Evolutionary conservation across 2,888 invertebrate genomes (phyloP).

Genomic region (Diachrysia chrysitis): DNA sequence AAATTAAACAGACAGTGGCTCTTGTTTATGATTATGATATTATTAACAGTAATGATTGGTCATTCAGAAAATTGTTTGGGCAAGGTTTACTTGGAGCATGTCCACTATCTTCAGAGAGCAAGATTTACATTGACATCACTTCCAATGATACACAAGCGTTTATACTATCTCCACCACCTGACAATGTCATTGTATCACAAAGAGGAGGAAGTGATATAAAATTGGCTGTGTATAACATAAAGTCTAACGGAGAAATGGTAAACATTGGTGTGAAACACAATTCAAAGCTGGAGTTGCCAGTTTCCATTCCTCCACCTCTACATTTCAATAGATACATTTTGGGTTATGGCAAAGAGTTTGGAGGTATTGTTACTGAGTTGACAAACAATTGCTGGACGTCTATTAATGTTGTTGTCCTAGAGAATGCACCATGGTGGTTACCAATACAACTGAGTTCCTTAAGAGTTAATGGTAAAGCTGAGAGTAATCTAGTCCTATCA

Average conservation of each 20-base stretch:
- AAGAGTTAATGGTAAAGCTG: conserved; percentile 90
- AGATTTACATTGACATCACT: conserved; percentile 94
- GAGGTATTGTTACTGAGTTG: conserved; percentile 95
- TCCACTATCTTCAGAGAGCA: conserved; percentile 93
- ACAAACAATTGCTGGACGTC: conserved; percentile 94
- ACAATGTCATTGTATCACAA: conserved; percentile 88
- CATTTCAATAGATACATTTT: conserved; percentile 94
- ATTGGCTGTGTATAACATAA: conserved; percentile 93
- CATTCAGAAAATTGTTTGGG: conserved; percentile 95
- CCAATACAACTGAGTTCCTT: conserved; percentile 97
- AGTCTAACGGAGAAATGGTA: conserved; percentile 88
- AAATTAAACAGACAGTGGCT: conserved; percentile 95
- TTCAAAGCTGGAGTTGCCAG: conserved; percentile 81
- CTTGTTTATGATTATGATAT: conserved; percentile 95
- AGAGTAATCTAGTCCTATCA: conserved; percentile 88
- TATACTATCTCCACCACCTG: conserved; percentile 90
- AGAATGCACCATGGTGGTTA: conserved; percentile 97
- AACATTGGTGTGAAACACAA: conserved; percentile 91
- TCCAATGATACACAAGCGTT: conserved; percentile 90
- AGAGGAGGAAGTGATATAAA: conserved; percentile 92
- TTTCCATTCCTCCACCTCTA: conserved; percentile 91
- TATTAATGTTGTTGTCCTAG: conserved; percentile 94
- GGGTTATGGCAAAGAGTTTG: conserved; percentile 97
- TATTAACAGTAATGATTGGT: conserved; percentile 93
- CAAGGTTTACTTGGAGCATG: conserved; percentile 95